A percentile compares a stretch with the other conserved stretches of the same genome.
phyloP scores from a whole-genome alignment of 1,140 invertebrate genomes.

The Chrysoperla carnea region DNA sequence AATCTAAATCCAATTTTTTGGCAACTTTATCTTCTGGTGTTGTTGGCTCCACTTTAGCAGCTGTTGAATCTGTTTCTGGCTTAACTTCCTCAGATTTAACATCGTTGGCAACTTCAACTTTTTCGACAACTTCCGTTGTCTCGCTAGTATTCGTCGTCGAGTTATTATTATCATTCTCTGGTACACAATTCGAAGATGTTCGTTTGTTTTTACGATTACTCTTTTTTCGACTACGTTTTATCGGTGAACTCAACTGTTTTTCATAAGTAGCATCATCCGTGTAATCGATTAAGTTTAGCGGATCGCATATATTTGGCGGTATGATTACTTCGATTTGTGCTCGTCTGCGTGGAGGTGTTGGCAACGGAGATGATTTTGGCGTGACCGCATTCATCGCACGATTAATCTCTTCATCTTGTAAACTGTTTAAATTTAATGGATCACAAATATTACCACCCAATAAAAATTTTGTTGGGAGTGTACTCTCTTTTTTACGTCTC shows the following conservation, averaged over 20 bases:
- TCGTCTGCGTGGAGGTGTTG: slow-evolving; percentile 66
- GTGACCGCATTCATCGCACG: slow-evolving; percentile 73
- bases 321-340: slow-evolving; percentile 79
- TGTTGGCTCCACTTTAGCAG: not conserved
- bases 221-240: slow-evolving; percentile 39
- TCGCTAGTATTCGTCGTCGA: slow-evolving; percentile 19
- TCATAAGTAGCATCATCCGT: slow-evolving; percentile 68
- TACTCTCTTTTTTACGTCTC: slow-evolving; percentile 50
- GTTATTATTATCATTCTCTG: slow-evolving; percentile 16
- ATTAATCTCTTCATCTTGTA: slow-evolving; percentile 76
- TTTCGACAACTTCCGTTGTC: slow-evolving; percentile 18
- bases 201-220: slow-evolving; percentile 33
- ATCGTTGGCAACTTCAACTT: slow-evolving; percentile 10
- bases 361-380: slow-evolving; percentile 71
- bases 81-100: not conserved
- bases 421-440: slow-evolving; percentile 83
- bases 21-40: slow-evolving; percentile 1
- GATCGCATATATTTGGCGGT: slow-evolving; percentile 81
- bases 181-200: slow-evolving; percentile 30
- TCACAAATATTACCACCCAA: slow-evolving; percentile 89
- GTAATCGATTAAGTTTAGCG: slow-evolving; percentile 66
- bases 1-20: slow-evolving; percentile 3
- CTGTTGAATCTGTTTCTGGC: slow-evolving; percentile 3
- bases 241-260: slow-evolving; percentile 43
- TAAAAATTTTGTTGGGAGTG: slow-evolving; percentile 83